Base-by-base conservation (phyloP, 2,888 invertebrate species). In the Acanthococcus lagerstroemiae region DNA sequence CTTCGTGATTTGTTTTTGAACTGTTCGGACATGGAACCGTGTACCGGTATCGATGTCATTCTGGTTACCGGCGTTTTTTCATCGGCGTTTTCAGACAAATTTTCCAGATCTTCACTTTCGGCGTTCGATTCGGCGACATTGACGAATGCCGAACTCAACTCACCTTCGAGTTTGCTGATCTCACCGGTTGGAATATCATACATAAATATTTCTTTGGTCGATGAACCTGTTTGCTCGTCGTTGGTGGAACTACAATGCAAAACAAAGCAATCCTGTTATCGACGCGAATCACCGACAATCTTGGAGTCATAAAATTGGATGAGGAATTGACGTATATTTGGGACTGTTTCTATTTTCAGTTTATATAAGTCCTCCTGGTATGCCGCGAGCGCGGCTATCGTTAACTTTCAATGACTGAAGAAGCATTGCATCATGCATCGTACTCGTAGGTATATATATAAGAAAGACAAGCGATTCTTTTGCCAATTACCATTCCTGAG, bases 101-200 rank as follows among this genome's bases (percentile, higher is more conserved):
- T 72, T 27, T 74, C 74, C 37, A 74, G 67, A 67, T 84, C 84
- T 76, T 83, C 82, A 70, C 83, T 82, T 55, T 81, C 77, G 7
- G 89, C 84, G 76, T 91, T 91, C 71, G 87, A 88, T 77, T 90
- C 90, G 22, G 91, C 91, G 52, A 90, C 90, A 73, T 88, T 87
- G 1, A 90, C 90, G 72, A 91, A 91, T 44, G 90, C 88, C 58
- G 85, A 83, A 4, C 90, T 90, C 58, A 91, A 78, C 73, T 90
- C 90, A 1, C 91, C 90, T 70, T 83, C 84, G 22, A 91, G 78
- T 76, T 86, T 88, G 75, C 83, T 90, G 2, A 90, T 86, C 46
- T 81, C 83, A 72, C 86, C 83, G 3, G 86, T 84, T 68, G 80
- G 78, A 52, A 89, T 83, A 74, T 91, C 90, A 75, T 89, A 90